A percentile compares a stretch with the other conserved stretches of the same genome.
phyloP scores from a whole-genome alignment of 2,888 invertebrate genomes.

The Cataglyphis altisquamis region DNA sequence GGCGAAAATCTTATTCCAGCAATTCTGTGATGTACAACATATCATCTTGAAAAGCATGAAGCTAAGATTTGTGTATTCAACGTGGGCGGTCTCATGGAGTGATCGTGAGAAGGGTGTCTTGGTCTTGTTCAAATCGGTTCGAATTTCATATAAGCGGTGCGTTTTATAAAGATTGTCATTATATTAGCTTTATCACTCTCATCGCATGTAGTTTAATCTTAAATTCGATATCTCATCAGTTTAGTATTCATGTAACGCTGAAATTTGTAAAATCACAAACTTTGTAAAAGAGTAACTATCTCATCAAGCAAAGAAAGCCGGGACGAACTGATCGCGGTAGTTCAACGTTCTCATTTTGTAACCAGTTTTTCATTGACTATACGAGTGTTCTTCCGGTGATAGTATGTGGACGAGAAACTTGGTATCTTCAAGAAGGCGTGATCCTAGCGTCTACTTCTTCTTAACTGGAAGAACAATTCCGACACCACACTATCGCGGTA shows the following conservation, averaged over 20 bases:
- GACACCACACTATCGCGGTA: constrained; percentile 24
- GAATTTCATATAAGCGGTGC: constrained; percentile 34
- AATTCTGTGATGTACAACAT: constrained; percentile 37
- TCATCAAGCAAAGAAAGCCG: constrained; percentile 22
- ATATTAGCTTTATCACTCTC: constrained; percentile 45
- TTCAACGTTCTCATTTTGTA: constrained; percentile 46
- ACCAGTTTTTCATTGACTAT: constrained; percentile 40
- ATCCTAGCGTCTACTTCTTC: constrained; percentile 24
- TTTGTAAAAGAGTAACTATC: background rate
- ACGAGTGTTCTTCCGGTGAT: constrained; percentile 31
- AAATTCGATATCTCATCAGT: constrained; percentile 31
- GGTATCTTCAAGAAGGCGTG: constrained; percentile 16
- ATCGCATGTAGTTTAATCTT: constrained; percentile 33
- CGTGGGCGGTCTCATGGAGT: constrained; percentile 46
- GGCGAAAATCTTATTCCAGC: constrained; percentile 14
- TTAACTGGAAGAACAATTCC: constrained; percentile 15
- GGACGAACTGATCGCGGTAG: constrained; percentile 13
- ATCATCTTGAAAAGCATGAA: constrained; percentile 19
- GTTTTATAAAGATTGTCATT: constrained; percentile 42
- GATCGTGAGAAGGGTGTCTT: constrained; percentile 44
- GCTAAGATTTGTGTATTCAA: constrained; percentile 45
- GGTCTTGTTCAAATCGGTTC: constrained; percentile 50
- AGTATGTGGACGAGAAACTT: constrained; percentile 15
- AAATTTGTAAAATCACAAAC: constrained; percentile 5
- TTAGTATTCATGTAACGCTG: constrained; percentile 48